These are phyloP conservation scores for Pica pica DNA, from an alignment of 2,113 vertebrate genomes.

Conservation along the genomic window DNA sequence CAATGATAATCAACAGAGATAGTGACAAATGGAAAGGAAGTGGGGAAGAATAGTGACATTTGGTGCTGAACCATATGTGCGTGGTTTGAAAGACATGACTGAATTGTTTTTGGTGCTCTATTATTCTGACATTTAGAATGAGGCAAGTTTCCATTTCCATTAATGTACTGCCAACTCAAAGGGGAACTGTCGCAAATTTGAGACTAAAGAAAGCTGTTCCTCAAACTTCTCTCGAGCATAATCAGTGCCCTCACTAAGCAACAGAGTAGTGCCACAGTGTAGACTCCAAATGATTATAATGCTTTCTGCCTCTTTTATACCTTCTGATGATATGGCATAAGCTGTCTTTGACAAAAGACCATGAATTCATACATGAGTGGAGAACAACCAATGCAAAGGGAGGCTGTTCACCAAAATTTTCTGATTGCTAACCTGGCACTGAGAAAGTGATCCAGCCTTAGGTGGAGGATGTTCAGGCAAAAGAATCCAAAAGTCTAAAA, in stretches of 20 bases:
- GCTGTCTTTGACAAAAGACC: neutral
- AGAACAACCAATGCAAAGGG: neutral
- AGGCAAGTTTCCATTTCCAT: slow-evolving; percentile 85
- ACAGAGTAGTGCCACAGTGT: neutral
- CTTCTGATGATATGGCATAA: neutral
- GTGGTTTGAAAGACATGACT: slow-evolving; percentile 86
- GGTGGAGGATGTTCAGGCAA: neutral
- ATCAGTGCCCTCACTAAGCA: slow-evolving; percentile 71
- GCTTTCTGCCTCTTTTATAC: neutral
- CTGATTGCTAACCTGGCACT: neutral
- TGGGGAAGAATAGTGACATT: slow-evolving; percentile 79
- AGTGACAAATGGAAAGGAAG: slow-evolving; percentile 67
- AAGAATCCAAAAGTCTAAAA: neutral
- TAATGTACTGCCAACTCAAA: slow-evolving; percentile 83
- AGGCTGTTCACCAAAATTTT: neutral
- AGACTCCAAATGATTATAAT: slow-evolving; percentile 9
- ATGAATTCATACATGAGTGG: neutral
- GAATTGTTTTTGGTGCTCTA: slow-evolving; percentile 84
- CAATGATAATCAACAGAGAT: slow-evolving; percentile 60
- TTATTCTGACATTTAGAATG: slow-evolving; percentile 86
- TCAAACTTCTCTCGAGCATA: slow-evolving; percentile 75
- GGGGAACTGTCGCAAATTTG: slow-evolving; percentile 81
- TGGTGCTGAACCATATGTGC: slow-evolving; percentile 84
- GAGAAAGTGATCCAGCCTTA: neutral
- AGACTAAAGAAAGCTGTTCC: slow-evolving; percentile 86